Evolutionary conservation across 2,797 vertebrate species (phyloP), one percentile per base, ranked within the genome.

Genomic region (Periophthalmus magnuspinnatus): DNA sequence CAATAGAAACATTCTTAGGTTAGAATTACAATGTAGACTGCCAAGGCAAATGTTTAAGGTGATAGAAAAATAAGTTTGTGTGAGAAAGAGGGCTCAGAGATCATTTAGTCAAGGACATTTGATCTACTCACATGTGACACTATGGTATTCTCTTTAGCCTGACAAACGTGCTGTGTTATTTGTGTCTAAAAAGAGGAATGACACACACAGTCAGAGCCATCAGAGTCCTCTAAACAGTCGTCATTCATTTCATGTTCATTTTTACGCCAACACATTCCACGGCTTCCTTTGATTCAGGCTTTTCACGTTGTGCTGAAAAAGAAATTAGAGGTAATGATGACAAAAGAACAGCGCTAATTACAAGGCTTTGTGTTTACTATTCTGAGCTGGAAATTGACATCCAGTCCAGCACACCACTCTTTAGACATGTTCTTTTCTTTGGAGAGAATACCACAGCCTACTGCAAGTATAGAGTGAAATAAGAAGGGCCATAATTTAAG

Each of bases 311-410:
- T 57, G 70, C 80, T 80, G 79, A 87, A 80, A 85, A 78, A 86
- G 81, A 80, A 89, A 87, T 84, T 84, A 86, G 84, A 88, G 81
- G 79, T 88, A 85, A 85, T 86, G 88, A 91, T 90, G 86, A 92
- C 88, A 91, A 92, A 92, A 79, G 84, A 86, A 77, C 84, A 89
- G 82, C 73, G 84, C 71, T 90, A 92, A 93, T 94, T 89, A 91
- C 89, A 93, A 91, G 90, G 86, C 84, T 84, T 89, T 88, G 68
- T 88, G 73, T 87, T 89, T 87, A 86, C 91, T 93, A 91, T 93
- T 94, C 87, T 90, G 79, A 90, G 83, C 88, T 81, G 54, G 57
- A 83, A 89, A 83, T 83, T 76, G 78, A 87, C 84, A 84, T 79
- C 70, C 79, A 68, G 78, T 79, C 79, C 78, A 65, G 77, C 80